These are phyloP conservation scores for Synergus japonicus DNA, from an alignment of 2,888 invertebrate species.

Conservation along the genomic window DNA sequence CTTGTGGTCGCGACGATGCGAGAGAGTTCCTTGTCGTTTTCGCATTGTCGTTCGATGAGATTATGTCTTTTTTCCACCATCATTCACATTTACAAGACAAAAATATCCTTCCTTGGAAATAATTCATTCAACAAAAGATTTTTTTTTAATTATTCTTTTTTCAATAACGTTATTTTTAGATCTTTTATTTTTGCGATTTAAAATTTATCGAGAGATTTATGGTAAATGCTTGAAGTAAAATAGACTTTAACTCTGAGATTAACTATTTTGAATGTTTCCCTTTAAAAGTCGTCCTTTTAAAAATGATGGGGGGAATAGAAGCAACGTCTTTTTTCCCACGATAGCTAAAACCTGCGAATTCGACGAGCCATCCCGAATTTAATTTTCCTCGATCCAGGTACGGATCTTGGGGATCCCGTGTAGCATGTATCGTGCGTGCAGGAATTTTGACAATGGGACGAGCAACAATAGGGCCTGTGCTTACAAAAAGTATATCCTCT, in stretches of 20 bases:
- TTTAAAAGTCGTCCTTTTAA: conserved; percentile 34
- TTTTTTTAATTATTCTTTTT: too few relatives aligned
- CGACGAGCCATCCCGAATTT: conserved; percentile 48
- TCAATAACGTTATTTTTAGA: too few relatives aligned
- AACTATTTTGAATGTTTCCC: conserved; percentile 10
- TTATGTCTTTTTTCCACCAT: background rate
- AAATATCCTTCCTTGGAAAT: background rate
- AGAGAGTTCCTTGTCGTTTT: conserved; percentile 40
- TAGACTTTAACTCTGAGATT: background rate
- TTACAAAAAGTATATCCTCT: conserved; percentile 59
- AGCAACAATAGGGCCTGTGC: conserved; percentile 56
- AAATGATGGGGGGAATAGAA: conserved; percentile 28
- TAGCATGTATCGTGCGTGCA: conserved; percentile 15
- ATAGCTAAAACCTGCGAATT: conserved; percentile 49
- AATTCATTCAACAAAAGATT: background rate
- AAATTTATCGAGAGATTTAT: background rate
- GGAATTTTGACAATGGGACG: conserved; percentile 56
- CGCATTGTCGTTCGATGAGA: conserved; percentile 20
- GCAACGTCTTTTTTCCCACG: conserved; percentile 56
- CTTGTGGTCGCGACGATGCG: conserved; percentile 50
- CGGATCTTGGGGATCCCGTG: conserved; percentile 50
- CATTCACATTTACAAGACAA: background rate
- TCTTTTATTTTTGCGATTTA: too few relatives aligned
- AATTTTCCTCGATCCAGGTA: conserved; percentile 55
- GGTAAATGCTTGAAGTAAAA: background rate